Evolutionary conservation across 1,140 invertebrate genomes (phyloP), one percentile per base, ranked within the genome.

Genomic region (Diabrotica undecimpunctata): DNA sequence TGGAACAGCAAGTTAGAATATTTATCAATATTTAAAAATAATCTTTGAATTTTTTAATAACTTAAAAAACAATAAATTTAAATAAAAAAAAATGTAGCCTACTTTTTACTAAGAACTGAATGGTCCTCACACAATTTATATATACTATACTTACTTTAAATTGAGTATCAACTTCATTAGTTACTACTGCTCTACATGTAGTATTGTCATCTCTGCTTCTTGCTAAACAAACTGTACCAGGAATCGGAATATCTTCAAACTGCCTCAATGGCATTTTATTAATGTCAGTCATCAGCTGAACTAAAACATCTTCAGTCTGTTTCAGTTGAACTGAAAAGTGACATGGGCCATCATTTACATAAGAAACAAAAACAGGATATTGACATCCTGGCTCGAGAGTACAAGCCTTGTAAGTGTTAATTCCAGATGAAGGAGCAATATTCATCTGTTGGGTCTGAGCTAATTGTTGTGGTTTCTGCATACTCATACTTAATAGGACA

Each of bases 261-360:
- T 83, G 81, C 68, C 82, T 82, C 57, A 89, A 78, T 2, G 83
- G 82, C 46, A 81, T 68, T 1, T 67, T 51, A 68, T 88, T 88
- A 38, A 91, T 86, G 12, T 86, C 82, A 51, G 80, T 81, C 88
- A 90, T 90, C 74, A 92, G 81, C 6, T 81, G 77, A 46, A 83
- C 81, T 8, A 92, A 74, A 64, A 84, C 79, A 7, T 83, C 79
- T 61, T 81, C 81, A 62, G 82, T 82, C 51, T 79, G 81, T 67
- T 85, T 80, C 5, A 90, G 71, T 68, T 92, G 90, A 0, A 91
- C 83, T 11, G 88, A 88, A 81, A 92, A 93, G 61, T 86, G 78
- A 59, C 84, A 83, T 3, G 90, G 90, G 1, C 90, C 90, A 71
- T 93, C 89, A 73, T 89, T 88, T 12, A 91, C 86, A 75, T 83